phyloP scores from a whole-genome alignment of 2,888 invertebrate genomes.

The Eilema sororculum region DNA sequence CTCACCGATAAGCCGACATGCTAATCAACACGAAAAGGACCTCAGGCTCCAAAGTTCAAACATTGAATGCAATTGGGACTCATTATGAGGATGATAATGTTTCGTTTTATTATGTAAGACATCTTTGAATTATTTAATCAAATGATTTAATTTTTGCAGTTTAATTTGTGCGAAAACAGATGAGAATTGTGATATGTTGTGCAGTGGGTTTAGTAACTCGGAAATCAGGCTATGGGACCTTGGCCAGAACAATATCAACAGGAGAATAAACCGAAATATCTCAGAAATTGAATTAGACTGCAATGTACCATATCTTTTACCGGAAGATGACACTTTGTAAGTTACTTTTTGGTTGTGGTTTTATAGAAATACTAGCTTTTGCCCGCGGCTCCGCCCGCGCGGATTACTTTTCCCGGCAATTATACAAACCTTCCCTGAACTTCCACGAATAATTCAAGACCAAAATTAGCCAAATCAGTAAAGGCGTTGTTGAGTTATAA shows the following conservation, averaged over 20 bases:
- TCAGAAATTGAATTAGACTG: slow-evolving; percentile 84
- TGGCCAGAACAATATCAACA: slow-evolving; percentile 79
- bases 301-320: slow-evolving; percentile 77
- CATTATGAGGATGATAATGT: background rate
- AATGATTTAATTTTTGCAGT: slow-evolving; percentile 66
- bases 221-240: slow-evolving; percentile 90
- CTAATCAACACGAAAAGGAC: no score
- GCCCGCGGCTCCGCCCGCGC: no score
- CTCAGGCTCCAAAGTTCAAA: no score
- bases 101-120: background rate
- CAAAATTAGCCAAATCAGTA: no score
- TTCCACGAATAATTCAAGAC: no score
- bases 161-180: slow-evolving; percentile 89
- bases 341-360: slow-evolving; percentile 43
- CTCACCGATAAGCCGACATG: no score
- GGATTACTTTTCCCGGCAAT: no score
- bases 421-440: no score
- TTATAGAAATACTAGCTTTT: no score
- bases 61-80: no score
- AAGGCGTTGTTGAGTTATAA: no score
- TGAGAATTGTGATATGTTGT: slow-evolving; percentile 88
- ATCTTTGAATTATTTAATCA: background rate
- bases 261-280: slow-evolving; percentile 75
- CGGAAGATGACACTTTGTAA: slow-evolving; percentile 81
- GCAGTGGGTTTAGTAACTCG: slow-evolving; percentile 90